Evolutionary conservation across 2,113 vertebrate genomes (phyloP).

Genomic region (Silurus asotus): DNA sequence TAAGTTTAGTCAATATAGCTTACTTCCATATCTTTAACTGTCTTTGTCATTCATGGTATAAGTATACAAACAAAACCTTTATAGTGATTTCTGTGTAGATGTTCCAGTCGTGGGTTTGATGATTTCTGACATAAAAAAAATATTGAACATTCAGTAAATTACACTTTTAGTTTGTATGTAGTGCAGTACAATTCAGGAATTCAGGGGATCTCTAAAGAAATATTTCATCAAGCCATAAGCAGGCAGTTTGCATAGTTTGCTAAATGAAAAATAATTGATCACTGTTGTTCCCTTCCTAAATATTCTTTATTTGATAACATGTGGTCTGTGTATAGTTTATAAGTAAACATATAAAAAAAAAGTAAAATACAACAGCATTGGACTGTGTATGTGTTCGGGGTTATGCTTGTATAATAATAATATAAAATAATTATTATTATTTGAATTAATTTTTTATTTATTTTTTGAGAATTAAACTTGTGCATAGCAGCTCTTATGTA

Average conservation of each 20-base stretch:
- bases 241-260: not conserved
- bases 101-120: not conserved
- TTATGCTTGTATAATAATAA: not conserved
- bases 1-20: not conserved
- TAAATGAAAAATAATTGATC: not conserved
- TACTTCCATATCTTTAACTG: not conserved
- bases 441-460: not conserved
- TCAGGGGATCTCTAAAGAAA: not conserved
- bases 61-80: not conserved
- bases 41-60: not conserved
- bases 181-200: not conserved
- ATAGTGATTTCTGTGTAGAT: not conserved
- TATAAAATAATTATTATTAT: not conserved
- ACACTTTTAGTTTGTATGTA: not conserved
- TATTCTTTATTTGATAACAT: not conserved
- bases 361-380: not conserved
- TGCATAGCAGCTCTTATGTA: not conserved
- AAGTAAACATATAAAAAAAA: not conserved
- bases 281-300: not conserved
- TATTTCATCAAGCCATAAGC: not conserved
- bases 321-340: not conserved
- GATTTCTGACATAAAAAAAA: not conserved
- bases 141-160: not conserved
- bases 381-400: not conserved
- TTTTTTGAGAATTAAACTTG: not conserved